Base-by-base conservation (phyloP, 1,140 invertebrate genomes). In the Solenopsis invicta region DNA sequence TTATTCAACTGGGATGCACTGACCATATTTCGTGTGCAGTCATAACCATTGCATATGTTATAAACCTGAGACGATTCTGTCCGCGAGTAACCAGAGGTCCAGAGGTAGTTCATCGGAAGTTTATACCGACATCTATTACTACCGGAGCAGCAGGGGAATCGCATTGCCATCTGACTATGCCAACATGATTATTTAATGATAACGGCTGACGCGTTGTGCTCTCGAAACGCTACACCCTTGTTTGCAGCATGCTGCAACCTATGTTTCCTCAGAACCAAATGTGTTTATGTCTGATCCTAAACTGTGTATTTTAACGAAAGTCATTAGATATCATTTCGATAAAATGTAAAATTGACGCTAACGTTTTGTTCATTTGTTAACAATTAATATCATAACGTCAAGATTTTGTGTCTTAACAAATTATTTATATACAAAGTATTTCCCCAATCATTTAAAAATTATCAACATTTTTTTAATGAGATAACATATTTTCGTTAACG, bases 161-260 rank as follows among this genome's bases (percentile, higher is more conserved):
- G 37, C 48, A 78, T 77, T 77, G 59, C 74, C 82, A 66, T 66
- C 72, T 85, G 71, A 75, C 82, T 85, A 16, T 77, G 45, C 72
- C 72, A 75, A 64, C 82, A 85, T 77, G 82, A 77, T 85, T 77
- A 85, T 85, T 85, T 77, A 77, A 85, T 52, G 82, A 78, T 78
- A 85, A 66, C 74, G 61, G 18, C 54, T 64, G 80, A 75, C 69
- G 21, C 61, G 81, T n/a, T 64, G 56, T n/a, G 2, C 41, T 64
- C 56, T 77, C 82, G 18, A 64, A 76, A 61, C n/a, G 52, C 37
- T 16, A 67, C 12, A 54, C 18, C n/a, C 80, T 74, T 84, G 80
- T 74, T 74, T 37, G 59, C 50, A 77, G 64, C 48, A 45, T 29
- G 48, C 48, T 45, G 50, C 13, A 21, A 24, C 18, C 8, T 52